These are phyloP conservation scores for Sepioteuthis lessoniana DNA, from an alignment of 2,888 invertebrate genomes.

Conservation along the genomic window DNA sequence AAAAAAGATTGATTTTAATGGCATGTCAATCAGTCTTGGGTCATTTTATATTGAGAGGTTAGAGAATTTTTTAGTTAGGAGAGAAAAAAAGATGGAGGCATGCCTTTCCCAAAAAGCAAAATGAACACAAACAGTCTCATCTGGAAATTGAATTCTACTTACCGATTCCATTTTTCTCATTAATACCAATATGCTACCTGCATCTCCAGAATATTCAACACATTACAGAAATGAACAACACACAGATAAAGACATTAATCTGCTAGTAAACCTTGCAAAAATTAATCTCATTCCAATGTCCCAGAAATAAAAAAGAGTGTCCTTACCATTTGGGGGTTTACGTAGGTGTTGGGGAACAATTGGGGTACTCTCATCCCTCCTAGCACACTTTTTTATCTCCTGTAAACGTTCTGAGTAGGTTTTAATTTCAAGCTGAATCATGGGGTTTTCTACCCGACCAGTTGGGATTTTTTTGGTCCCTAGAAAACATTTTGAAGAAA, in stretches of 20 bases:
- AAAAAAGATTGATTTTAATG: too few relatives aligned
- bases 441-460: conserved; percentile 24
- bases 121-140: too few relatives aligned
- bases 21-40: too few relatives aligned
- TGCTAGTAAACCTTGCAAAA: not conserved
- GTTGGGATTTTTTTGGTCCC: conserved; percentile 38
- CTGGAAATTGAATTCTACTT: too few relatives aligned
- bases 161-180: too few relatives aligned
- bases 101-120: too few relatives aligned
- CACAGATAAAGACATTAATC: not conserved
- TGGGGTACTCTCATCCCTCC: conserved; percentile 60
- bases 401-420: conserved; percentile 71
- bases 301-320: not conserved
- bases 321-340: not conserved
- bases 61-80: too few relatives aligned
- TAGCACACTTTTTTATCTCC: conserved; percentile 66
- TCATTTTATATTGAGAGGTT: too few relatives aligned
- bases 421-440: conserved; percentile 64
- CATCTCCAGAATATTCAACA: not conserved
- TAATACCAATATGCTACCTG: too few relatives aligned
- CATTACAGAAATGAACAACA: not conserved
- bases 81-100: too few relatives aligned
- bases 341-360: conserved; percentile 59
- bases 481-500: not conserved
- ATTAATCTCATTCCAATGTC: not conserved